Base-by-base conservation (phyloP, 2,113 vertebrate genomes). In the Petaurus breviceps region DNA sequence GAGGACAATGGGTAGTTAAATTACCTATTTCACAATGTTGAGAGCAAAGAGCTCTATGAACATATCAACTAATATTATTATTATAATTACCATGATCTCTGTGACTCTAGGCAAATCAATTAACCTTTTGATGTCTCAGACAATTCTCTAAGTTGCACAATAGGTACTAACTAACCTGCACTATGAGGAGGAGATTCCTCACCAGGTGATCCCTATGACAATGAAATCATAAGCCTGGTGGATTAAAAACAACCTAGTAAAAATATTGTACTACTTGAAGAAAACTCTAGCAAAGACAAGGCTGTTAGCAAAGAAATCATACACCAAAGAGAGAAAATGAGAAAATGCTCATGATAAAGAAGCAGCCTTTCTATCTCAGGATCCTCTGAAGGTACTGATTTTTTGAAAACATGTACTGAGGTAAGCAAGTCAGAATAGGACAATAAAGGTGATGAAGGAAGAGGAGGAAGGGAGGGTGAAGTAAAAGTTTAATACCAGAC, bases 371-470 rank as follows among this genome's bases (percentile, higher is more conserved):
- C 84, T 49, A 89, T 23, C 52, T 92, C 24, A 47, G 37, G 61
- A 95, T 93, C 25, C 2, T 93, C 93, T 92, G 68, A 25, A 46
- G 12, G 90, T 53, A 94, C 24, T 90, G 1, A 57, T 51, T 95
- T 47, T 91, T 93, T 51, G 50, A 0, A 89, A 95, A 91, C 2
- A 92, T n/a, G 84, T 92, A 97, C 90, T 51, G 9, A 26, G 57
- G 37, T 43, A 37, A 50, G 4, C 25, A 93, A 95, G 14, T 37
- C 49, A 92, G 49, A 96, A 89, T 8, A 49, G 31, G 47, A 77
- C n/a, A 92, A 94, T n/a, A 14, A 8, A n/a, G 16, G 12, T 57
- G 57, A 68, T 8, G 31, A 61, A 10, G 28, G 28, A 7, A 61
- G 28, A 61, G 57, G 28, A 61, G 57, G 10, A 61, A 55, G 54